Conservation (phyloP, 2,113 vertebrate species). For the Lamprologus speciosus region DNA sequence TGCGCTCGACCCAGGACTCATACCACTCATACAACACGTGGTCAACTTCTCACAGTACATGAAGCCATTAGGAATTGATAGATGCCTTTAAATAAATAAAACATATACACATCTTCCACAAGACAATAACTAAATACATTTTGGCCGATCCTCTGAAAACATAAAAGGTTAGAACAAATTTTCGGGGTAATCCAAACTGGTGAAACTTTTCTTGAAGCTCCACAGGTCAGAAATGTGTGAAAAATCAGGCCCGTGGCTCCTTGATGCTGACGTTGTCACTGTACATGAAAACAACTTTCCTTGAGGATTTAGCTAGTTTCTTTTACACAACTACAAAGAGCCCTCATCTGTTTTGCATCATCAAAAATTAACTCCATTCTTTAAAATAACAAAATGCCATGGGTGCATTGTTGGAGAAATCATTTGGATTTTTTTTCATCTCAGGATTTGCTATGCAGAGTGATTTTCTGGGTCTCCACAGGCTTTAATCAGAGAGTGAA, state of each 20-base stretch:
- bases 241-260: not conserved
- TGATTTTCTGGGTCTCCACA: conserved; percentile 30
- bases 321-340: not conserved
- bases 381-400: not conserved
- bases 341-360: not conserved
- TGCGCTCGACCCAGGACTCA: not conserved
- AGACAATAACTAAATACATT: not conserved
- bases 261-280: not conserved
- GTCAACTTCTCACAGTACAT: not conserved
- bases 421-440: not conserved
- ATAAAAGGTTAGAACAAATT: not conserved
- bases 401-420: conserved; percentile 10
- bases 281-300: not conserved
- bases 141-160: accelerated
- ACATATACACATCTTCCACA: not conserved
- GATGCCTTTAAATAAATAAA: not conserved
- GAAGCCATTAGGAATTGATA: not conserved
- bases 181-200: not conserved
- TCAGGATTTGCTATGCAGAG: conserved; percentile 4
- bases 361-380: conserved; percentile 3
- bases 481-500: not conserved
- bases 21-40: not conserved
- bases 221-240: not conserved
- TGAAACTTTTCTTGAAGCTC: not conserved
- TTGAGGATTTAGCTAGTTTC: not conserved